These are phyloP conservation scores for Scaptomyza reducta DNA, from an alignment of 2,888 invertebrate genomes.

Conservation along the genomic window DNA sequence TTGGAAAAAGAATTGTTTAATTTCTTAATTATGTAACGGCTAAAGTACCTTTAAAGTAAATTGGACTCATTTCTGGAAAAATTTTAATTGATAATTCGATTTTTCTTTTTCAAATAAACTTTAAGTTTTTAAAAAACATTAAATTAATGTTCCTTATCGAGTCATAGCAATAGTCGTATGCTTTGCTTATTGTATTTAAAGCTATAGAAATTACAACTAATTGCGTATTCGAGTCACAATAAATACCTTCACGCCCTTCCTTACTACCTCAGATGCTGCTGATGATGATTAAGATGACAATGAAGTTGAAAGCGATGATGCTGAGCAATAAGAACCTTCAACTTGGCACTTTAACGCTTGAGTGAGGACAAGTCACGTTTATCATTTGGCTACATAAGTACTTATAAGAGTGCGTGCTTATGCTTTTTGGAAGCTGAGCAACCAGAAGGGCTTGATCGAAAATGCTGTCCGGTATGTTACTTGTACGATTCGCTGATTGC, in stretches of 20 bases:
- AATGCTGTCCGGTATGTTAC: not conserved
- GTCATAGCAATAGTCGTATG: too few relatives aligned
- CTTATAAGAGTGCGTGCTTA: conserved; percentile 39
- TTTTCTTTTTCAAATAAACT: too few relatives aligned
- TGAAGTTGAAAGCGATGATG: conserved; percentile 21
- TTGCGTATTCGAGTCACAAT: not conserved
- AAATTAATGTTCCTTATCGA: too few relatives aligned
- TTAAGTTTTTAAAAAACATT: too few relatives aligned
- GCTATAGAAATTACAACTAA: too few relatives aligned
- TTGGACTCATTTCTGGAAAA: too few relatives aligned
- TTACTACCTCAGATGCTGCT: conserved; percentile 8
- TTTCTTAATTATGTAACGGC: too few relatives aligned
- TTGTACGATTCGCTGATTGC: conserved; percentile 23
- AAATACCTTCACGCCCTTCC: not conserved
- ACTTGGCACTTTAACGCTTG: conserved; percentile 66
- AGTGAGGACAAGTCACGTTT: conserved; percentile 66
- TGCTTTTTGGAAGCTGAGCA: conserved; percentile 25
- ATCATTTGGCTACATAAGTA: conserved; percentile 56
- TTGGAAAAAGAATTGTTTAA: too few relatives aligned
- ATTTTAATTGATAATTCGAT: too few relatives aligned
- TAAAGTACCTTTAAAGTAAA: too few relatives aligned
- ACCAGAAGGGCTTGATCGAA: conserved; percentile 43
- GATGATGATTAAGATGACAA: conserved; percentile 3
- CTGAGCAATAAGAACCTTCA: conserved; percentile 66
- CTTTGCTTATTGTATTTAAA: too few relatives aligned